Evolutionary conservation across 2,113 vertebrate genomes (phyloP), one percentile per base, ranked within the genome.

Genomic region (Willisornis vidua): DNA sequence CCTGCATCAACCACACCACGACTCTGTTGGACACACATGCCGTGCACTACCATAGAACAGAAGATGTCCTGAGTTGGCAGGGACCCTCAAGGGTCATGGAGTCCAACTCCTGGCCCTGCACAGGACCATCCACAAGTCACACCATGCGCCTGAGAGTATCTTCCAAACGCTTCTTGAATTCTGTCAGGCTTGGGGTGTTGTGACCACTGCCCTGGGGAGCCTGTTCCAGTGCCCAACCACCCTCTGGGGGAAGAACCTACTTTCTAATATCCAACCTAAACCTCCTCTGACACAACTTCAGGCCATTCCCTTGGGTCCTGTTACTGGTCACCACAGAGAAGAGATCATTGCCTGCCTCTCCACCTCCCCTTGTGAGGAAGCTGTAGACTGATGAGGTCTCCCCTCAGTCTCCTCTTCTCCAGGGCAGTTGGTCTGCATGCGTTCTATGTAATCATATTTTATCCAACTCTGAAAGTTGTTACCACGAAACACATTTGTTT

Each of bases 111-210:
- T 55, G 14, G 20, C 12, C 13, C 10, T 41, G 62, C 62, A 75
- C 39, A 83, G 16, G 4, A 25, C 46, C 19, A 46, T 39, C 11
- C n/a, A 35, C 54, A n/a, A 61, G 29, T 35, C 19, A 10, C 24
- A 61, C n/a, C 70, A 14, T 12, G 54, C 52, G 15, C 54, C 55
- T 46, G n/a, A 46, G 11, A 22, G 16, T 0, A 0, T 8, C 17
- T 13, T 41, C 29, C 41, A 75, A 61, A 25, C 5, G 39, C 29
- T n/a, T 37, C 18, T 33, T 46, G 62, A n/a, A 10, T 10, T 61
- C 46, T 48, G n/a, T 8, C n/a, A 68, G 39, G 7, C 14, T n/a
- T 46, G 29, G 24, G 25, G 24, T 35, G 39, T 29, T 68, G 62
- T 61, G 54, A 68, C 10, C 25, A 62, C 48, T 48, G 1, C 29